Evolutionary conservation across 2,113 vertebrate species (phyloP).

Genomic region (Dicentrarchus labrax): DNA sequence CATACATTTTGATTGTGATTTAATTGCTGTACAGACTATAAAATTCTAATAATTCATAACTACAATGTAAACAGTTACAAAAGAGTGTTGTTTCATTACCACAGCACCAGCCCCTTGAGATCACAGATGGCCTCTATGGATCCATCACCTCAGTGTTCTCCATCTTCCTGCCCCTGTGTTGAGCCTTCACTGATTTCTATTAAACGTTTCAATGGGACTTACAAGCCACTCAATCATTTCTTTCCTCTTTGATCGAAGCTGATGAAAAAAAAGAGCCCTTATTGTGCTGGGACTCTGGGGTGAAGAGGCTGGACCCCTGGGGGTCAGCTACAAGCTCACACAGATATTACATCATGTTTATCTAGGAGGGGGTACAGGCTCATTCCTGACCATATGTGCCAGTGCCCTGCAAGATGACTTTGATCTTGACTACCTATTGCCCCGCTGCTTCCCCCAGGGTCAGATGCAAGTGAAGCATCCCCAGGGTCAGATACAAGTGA

Average conservation of each 20-base stretch:
- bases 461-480: slow-evolving; percentile 46
- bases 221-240: slow-evolving; percentile 63
- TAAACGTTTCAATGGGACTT: slow-evolving; percentile 63
- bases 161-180: slow-evolving; percentile 8
- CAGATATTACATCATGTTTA: slow-evolving; percentile 71
- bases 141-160: slow-evolving; percentile 21
- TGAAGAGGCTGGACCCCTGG: slow-evolving; percentile 39
- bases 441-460: slow-evolving; percentile 49
- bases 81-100: neutral
- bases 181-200: slow-evolving; percentile 49
- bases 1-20: neutral
- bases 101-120: neutral
- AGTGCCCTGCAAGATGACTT: slow-evolving; percentile 56
- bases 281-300: slow-evolving; percentile 41
- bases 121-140: slow-evolving; percentile 17
- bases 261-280: slow-evolving; percentile 1
- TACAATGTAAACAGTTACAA: neutral
- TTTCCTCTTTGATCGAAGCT: slow-evolving; percentile 60
- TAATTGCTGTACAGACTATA: neutral
- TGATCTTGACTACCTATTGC: slow-evolving; percentile 60
- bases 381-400: slow-evolving; percentile 38
- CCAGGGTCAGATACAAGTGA: slow-evolving; percentile 57
- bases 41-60: neutral
- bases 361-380: slow-evolving; percentile 7
- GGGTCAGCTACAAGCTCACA: slow-evolving; percentile 44